A percentile compares a stretch with the other conserved stretches of the same genome.
Conservation (phyloP, 2,888 invertebrate species). For the Temnothorax rugatulus region DNA sequence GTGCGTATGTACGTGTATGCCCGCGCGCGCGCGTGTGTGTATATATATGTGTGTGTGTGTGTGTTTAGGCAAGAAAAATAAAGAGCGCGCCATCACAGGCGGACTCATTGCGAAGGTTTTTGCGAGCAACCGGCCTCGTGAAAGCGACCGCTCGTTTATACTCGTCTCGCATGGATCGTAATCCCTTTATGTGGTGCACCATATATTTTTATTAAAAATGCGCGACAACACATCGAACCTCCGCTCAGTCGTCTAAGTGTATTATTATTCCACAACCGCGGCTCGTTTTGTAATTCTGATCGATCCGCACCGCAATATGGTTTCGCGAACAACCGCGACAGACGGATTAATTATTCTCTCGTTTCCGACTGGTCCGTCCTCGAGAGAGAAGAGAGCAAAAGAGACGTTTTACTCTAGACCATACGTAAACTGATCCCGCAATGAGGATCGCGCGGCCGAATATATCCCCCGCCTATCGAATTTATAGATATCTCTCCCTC, state of each 20-base stretch:
- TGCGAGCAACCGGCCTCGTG: not conserved
- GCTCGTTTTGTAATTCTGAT: constrained; percentile 21
- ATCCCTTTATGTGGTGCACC: constrained; percentile 12
- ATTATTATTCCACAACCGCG: not conserved
- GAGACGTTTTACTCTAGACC: constrained; percentile 12
- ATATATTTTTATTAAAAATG: constrained; percentile 49
- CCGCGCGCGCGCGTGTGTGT: too few relatives aligned
- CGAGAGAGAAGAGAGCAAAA: not conserved
- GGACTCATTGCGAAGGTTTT: constrained; percentile 13
- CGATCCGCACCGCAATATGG: not conserved
- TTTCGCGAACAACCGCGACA: constrained; percentile 17
- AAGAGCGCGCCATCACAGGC: not conserved
- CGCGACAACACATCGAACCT: not conserved
- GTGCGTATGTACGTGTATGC: not conserved
- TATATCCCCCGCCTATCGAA: constrained; percentile 16
- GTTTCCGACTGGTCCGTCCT: not conserved
- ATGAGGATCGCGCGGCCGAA: not conserved
- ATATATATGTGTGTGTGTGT: not conserved
- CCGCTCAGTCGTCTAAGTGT: too few relatives aligned
- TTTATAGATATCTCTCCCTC: constrained; percentile 37
- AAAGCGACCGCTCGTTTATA: constrained; percentile 31
- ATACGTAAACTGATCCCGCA: constrained; percentile 22
- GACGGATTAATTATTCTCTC: constrained; percentile 42
- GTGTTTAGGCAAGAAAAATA: constrained; percentile 29
- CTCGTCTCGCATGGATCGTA: constrained; percentile 11